These are phyloP conservation scores for Protophormia terraenovae DNA, from an alignment of 2,888 invertebrate species.

Conservation along the genomic window DNA sequence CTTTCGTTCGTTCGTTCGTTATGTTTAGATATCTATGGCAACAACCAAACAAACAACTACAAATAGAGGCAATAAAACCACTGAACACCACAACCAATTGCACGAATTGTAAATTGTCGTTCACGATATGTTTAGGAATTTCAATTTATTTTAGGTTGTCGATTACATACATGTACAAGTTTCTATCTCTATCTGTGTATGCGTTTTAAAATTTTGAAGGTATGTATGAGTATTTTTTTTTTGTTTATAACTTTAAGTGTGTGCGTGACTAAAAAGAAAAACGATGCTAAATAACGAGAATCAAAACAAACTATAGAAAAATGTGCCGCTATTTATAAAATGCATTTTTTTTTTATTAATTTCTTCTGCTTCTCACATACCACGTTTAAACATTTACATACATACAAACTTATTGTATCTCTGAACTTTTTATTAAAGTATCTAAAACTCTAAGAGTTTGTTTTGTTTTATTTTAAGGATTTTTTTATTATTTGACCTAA, in stretches of 20 bases:
- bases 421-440: no score
- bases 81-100: neutral
- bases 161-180: slow-evolving; percentile 33
- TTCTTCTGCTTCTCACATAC: neutral
- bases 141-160: slow-evolving; percentile 57
- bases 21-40: slow-evolving; percentile 28
- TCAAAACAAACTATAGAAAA: slow-evolving; percentile 70
- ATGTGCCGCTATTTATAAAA: slow-evolving; percentile 65
- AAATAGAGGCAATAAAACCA: slow-evolving; percentile 42
- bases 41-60: slow-evolving; percentile 41
- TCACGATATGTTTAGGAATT: slow-evolving; percentile 56
- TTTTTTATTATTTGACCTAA: neutral
- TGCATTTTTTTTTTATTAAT: slow-evolving; percentile 13
- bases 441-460: neutral
- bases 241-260: slow-evolving; percentile 26
- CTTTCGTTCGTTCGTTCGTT: neutral
- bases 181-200: neutral
- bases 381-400: neutral
- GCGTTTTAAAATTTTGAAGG: neutral
- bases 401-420: no score
- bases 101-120: slow-evolving; percentile 53
- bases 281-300: slow-evolving; percentile 68
- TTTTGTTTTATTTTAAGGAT: neutral
- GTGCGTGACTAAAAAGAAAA: slow-evolving; percentile 62
- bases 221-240: neutral